A percentile compares a stretch with the other conserved stretches of the same genome.
These are phyloP conservation scores for Manis javanica DNA, from an alignment of 2,797 vertebrate species.

Conservation along the genomic window DNA sequence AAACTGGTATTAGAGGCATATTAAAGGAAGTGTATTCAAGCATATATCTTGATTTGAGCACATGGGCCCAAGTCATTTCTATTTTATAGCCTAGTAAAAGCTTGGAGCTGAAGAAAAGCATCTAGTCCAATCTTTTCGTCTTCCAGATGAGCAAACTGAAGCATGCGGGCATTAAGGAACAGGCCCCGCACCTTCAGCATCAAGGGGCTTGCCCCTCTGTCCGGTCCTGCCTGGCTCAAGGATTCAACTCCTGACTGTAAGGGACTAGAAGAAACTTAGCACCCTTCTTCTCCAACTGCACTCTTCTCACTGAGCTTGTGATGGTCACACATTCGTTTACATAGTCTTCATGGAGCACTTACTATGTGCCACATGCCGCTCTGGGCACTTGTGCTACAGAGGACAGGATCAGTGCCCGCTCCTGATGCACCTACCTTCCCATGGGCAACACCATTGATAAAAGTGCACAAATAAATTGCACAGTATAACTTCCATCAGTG, in stretches of 20 bases:
- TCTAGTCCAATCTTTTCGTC: neutral
- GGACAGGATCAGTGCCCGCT: neutral
- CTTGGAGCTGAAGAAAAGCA: neutral
- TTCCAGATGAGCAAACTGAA: neutral
- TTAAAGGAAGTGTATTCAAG: neutral
- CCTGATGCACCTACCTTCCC: neutral
- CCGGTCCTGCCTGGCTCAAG: neutral
- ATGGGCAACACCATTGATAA: neutral
- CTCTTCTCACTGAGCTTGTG: neutral
- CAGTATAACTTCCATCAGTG: neutral
- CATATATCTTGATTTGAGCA: slow-evolving; percentile 16
- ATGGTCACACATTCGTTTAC: neutral
- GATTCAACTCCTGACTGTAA: neutral
- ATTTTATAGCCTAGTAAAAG: neutral
- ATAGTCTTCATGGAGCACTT: neutral
- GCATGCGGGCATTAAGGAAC: neutral
- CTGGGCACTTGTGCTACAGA: neutral
- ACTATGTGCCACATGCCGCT: neutral
- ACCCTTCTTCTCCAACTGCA: neutral
- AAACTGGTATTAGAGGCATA: neutral
- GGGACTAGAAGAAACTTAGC: neutral
- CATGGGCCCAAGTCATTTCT: neutral
- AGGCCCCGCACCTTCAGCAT: no score
- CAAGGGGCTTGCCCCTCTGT: accelerated
- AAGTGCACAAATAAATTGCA: neutral